Evolutionary conservation across 2,113 vertebrate species (phyloP).

Genomic region (Cyphomyrus plagiostoma): DNA sequence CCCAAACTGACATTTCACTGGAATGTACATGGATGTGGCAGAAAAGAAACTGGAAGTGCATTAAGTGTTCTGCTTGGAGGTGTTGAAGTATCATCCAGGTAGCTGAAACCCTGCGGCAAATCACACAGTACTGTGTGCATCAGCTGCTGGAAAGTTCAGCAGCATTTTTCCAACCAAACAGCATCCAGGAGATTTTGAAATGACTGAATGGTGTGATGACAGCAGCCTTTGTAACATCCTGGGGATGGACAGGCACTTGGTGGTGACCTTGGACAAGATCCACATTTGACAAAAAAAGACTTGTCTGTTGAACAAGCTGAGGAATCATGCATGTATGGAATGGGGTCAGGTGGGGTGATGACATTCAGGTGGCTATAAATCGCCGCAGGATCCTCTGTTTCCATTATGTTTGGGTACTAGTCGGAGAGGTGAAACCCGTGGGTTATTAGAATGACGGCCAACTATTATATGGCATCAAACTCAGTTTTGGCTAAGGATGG

Average conservation of each 20-base stretch:
- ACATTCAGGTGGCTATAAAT: neutral
- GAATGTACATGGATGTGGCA: neutral
- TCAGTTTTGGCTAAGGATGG: neutral
- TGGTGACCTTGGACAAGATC: neutral
- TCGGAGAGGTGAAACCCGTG: neutral
- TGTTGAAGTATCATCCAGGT: neutral
- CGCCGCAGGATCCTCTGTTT: neutral
- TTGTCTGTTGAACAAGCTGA: neutral
- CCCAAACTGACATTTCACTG: conserved; percentile 11
- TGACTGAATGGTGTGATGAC: neutral
- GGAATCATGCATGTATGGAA: neutral
- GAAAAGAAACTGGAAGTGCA: neutral
- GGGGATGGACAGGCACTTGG: neutral
- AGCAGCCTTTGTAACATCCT: neutral
- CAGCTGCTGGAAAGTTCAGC: neutral
- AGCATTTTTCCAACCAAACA: neutral
- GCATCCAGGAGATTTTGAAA: neutral
- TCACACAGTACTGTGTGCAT: neutral
- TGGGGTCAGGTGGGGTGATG: neutral
- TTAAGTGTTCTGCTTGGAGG: neutral
- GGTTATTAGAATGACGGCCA: neutral
- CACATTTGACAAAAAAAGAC: neutral
- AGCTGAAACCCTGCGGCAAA: neutral
- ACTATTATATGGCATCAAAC: neutral
- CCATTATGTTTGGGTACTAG: neutral